Evolutionary conservation across 1,140 invertebrate species (phyloP).

Genomic region (Drusus annulatus): DNA sequence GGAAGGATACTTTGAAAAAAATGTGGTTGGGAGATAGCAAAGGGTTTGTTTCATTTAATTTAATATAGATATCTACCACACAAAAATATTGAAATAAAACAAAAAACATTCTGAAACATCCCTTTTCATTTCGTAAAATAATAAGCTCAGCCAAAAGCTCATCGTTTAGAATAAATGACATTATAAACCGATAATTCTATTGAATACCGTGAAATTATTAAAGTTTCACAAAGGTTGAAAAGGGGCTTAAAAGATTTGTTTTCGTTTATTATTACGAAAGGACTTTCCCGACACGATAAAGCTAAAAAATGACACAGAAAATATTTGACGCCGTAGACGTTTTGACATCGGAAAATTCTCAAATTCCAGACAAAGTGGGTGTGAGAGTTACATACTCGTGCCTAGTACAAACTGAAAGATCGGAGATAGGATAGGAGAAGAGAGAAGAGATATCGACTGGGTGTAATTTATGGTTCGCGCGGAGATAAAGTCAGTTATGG

Average conservation of each 20-base stretch:
- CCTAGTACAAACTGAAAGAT: background rate
- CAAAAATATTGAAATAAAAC: no score
- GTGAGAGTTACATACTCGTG: background rate
- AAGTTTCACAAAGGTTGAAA: background rate
- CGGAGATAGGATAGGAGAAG: background rate
- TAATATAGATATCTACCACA: no score
- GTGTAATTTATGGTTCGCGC: conserved; percentile 50
- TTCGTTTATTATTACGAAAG: conserved; percentile 15
- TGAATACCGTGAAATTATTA: conserved; percentile 16
- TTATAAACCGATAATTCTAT: conserved; percentile 6
- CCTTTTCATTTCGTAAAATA: background rate
- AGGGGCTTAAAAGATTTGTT: conserved; percentile 24
- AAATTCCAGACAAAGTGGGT: no score
- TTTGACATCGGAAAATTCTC: background rate
- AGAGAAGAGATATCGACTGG: conserved; percentile 39
- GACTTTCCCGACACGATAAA: conserved; percentile 10
- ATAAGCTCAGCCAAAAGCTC: background rate
- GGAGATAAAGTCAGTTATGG: conserved; percentile 50
- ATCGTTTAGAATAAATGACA: background rate
- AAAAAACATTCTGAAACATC: no score
- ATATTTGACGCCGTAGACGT: background rate
- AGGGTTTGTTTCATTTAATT: no score
- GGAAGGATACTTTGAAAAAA: no score
- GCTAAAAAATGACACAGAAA: background rate
- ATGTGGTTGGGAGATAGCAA: no score